Base-by-base conservation (phyloP, 2,113 vertebrate species). In the Plecotus auritus region DNA sequence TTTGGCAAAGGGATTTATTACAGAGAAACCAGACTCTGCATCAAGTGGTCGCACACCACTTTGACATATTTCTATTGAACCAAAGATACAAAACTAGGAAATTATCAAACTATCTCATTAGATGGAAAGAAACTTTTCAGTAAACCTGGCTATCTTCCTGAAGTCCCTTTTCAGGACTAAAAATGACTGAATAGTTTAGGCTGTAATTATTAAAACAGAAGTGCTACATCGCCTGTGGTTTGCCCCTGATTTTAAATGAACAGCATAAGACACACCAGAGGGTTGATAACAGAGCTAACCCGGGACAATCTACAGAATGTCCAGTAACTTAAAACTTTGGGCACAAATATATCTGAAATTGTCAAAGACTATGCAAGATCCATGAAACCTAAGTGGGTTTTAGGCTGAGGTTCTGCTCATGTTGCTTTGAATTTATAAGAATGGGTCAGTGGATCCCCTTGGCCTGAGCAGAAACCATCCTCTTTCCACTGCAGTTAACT, bases 1-100 rank as follows among this genome's bases (percentile, higher is more conserved):
- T 97, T 97, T 98, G 97, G 98, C 97, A 97, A 98, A 97, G 95
- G 94, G 94, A 97, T 96, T 96, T 96, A 90, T 90, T 49, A 82
- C 4, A 93, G 94, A 98, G 96, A 97, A 97, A 97, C 93, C 95
- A 97, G 97, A 94, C 92, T 96, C 93, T 96, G 94, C 64, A 95
- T 76, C 85, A 93, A 93, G 85, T 87, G 85, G 81, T 88, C 47
- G 92, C 26, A 87, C 1, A 66, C 85, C 96, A 95, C 81, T 90
- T 28, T 56, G 30, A 87, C 91, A 22, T 91, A 87, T 67, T 77
- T 90, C 80, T 61, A 88, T 2, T 73, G 85, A 97, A 80, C 72
- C 45, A 28, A 84, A 93, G 40, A 80, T 64, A 96, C 17, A 49
- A 94, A 94, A 95, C 72, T 95, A 97, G 61, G 5, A 78, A 81